Conservation (phyloP, 2,888 invertebrate species). For the Mayetiola destructor region DNA sequence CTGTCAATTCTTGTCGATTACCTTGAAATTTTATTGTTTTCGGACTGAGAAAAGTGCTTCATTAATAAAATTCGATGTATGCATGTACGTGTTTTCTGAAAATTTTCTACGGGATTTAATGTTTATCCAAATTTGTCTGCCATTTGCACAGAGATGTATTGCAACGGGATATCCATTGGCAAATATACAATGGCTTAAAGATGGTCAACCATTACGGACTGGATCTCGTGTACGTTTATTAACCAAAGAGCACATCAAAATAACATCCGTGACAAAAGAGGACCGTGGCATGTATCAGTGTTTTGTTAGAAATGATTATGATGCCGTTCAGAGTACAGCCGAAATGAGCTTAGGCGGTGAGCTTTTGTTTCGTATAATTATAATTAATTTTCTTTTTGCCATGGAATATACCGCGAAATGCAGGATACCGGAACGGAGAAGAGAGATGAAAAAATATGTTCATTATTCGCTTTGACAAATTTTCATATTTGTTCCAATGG, state of each 20-base stretch:
- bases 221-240: slow-evolving; percentile 42
- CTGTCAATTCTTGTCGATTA: too few relatives aligned
- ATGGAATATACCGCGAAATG: background rate
- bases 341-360: slow-evolving; percentile 66
- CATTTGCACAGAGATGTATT: slow-evolving; percentile 60
- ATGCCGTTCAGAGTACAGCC: slow-evolving; percentile 65
- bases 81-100: too few relatives aligned
- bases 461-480: too few relatives aligned
- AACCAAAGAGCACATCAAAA: slow-evolving; percentile 40
- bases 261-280: slow-evolving; percentile 53
- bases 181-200: slow-evolving; percentile 60
- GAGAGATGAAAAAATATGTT: background rate
- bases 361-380: slow-evolving; percentile 22
- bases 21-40: too few relatives aligned
- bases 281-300: slow-evolving; percentile 88
- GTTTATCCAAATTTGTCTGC: too few relatives aligned
- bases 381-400: background rate
- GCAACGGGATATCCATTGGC: slow-evolving; percentile 68
- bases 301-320: slow-evolving; percentile 65
- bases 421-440: background rate
- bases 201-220: slow-evolving; percentile 47
- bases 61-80: too few relatives aligned
- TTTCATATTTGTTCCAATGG: too few relatives aligned
- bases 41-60: too few relatives aligned
- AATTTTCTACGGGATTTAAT: too few relatives aligned